Base-by-base conservation (phyloP, 2,113 vertebrate genomes). In the Myiagra hebetior region DNA sequence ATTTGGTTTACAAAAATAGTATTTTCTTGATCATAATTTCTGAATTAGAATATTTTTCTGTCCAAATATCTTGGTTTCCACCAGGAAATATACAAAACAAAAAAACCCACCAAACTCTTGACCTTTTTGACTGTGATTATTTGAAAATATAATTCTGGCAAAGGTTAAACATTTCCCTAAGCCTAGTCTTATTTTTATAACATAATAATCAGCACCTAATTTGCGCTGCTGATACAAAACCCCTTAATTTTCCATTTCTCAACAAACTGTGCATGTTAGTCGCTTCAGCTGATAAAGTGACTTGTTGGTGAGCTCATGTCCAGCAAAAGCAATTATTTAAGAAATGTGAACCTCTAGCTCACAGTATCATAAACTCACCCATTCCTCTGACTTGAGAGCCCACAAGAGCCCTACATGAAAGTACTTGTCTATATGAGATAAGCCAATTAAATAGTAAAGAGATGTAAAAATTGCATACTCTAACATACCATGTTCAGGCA, bases 221-320 rank as follows among this genome's bases (percentile, higher is more conserved):
- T 60, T 63, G 7, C 0, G 0, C 9, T n/a, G n/a, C 4, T 84
- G 26, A 69, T 37, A 37, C 5, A 64, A 67, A 33, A 1, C 0
- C 2, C 2, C 2, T 7, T 5, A 5, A 78, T 24, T 84, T 76
- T 83, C 67, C 1, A 65, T 87, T 59, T 87, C 15, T 82, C 23
- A 78, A 49, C 5, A 65, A 56, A 64, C 4, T 60, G 6, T 64
- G 8, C 23, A 15, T 19, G 37, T 22, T 75, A 70, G 23, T 63
- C 12, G 64, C 26, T 91, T 89, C 27, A 74, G 11, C 7, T 78
- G 28, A 68, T 26, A 33, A 89, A 83, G 9, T 41, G n/a, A 65
- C 14, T 85, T 41, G 4, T 15, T 60, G 59, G 16, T 72, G 33
- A 86, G 44, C 42, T 49, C 30, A n/a, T 7, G 53, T 44, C 18